These are phyloP conservation scores for Heliconius melpomene DNA, from an alignment of 1,140 invertebrate species.

Conservation along the genomic window DNA sequence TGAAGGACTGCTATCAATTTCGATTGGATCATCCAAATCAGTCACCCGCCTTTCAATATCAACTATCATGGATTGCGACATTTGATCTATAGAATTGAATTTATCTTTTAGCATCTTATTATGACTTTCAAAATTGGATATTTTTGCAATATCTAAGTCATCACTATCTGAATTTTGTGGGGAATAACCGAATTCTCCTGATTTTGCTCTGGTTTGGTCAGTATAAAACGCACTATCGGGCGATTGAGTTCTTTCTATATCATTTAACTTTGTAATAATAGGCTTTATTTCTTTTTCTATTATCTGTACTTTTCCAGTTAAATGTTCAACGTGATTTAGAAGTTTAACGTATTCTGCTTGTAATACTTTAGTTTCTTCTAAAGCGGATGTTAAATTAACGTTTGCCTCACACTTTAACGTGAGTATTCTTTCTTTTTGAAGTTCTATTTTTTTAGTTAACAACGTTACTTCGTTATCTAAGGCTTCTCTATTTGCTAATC, in stretches of 20 bases:
- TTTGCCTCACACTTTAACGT: slow-evolving; percentile 86
- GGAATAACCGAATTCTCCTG: slow-evolving; percentile 77
- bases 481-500: slow-evolving; percentile 90
- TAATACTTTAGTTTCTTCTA: slow-evolving; percentile 84
- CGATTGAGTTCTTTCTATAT: slow-evolving; percentile 68
- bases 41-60: slow-evolving; percentile 71
- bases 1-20: slow-evolving; percentile 63
- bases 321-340: slow-evolving; percentile 83
- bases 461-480: slow-evolving; percentile 88
- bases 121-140: slow-evolving; percentile 69
- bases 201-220: slow-evolving; percentile 73
- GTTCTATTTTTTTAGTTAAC: slow-evolving; percentile 84
- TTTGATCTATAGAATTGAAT: slow-evolving; percentile 80
- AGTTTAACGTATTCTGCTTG: slow-evolving; percentile 84
- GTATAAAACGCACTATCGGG: slow-evolving; percentile 75
- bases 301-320: slow-evolving; percentile 81
- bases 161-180: slow-evolving; percentile 78
- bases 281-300: slow-evolving; percentile 84
- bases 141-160: slow-evolving; percentile 68
- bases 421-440: slow-evolving; percentile 83
- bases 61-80: slow-evolving; percentile 82
- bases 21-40: slow-evolving; percentile 55
- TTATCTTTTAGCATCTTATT: slow-evolving; percentile 73
- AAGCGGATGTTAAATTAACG: slow-evolving; percentile 82
- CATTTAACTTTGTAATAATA: slow-evolving; percentile 77